These are phyloP conservation scores for Caenorhabditis imperialis DNA, from an alignment of 2,888 invertebrate genomes.

Conservation along the genomic window DNA sequence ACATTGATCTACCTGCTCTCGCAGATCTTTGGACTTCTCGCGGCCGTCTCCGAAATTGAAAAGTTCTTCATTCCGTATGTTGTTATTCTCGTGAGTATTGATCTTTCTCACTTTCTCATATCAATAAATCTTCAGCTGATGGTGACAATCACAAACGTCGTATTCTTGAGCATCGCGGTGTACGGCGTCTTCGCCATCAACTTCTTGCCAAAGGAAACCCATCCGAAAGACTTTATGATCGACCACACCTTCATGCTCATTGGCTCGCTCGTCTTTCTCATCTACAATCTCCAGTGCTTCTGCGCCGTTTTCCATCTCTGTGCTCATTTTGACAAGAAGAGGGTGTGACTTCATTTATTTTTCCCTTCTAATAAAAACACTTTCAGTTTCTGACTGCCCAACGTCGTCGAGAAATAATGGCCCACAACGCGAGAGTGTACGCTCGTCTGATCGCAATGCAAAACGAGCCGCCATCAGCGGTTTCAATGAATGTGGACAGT, in stretches of 20 bases:
- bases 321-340: slow-evolving; percentile 21
- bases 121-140: too few relatives aligned
- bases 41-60: slow-evolving; percentile 5
- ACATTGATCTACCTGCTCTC: slow-evolving; percentile 29
- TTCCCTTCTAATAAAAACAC: neutral
- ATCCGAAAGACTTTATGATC: neutral
- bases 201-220: neutral
- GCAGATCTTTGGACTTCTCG: slow-evolving; percentile 39
- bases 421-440: slow-evolving; percentile 32
- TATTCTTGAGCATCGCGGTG: neutral
- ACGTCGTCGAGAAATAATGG: slow-evolving; percentile 22
- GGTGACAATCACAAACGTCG: neutral
- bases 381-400: slow-evolving; percentile 9
- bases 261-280: neutral
- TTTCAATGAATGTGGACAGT: slow-evolving; percentile 31
- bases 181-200: slow-evolving; percentile 12
- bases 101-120: too few relatives aligned
- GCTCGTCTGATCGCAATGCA: slow-evolving; percentile 22
- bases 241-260: neutral
- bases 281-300: slow-evolving; percentile 34
- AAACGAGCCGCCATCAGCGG: slow-evolving; percentile 7
- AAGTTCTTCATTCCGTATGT: slow-evolving; percentile 37
- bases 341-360: slow-evolving; percentile 1
- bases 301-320: slow-evolving; percentile 15
- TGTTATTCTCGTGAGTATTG: slow-evolving; percentile 22